Percentiles rank a stretch among this genome's conserved stretches.
These are phyloP conservation scores for Odontothrips loti DNA, from an alignment of 2,888 invertebrate genomes.

Conservation along the genomic window DNA sequence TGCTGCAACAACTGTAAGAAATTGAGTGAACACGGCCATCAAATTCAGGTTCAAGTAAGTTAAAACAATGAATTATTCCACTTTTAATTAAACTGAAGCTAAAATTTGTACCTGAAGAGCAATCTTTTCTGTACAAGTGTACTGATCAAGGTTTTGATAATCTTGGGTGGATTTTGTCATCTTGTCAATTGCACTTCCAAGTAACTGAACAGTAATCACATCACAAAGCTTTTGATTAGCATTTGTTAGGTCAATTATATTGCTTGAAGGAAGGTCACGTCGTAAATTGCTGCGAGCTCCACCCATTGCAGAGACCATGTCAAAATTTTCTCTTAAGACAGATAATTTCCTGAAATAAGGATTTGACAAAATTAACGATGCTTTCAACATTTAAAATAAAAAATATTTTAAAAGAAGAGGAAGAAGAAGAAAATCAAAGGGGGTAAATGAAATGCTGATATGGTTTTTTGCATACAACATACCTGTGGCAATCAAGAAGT, in stretches of 20 bases:
- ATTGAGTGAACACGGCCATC: conserved; percentile 30
- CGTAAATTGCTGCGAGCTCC: conserved; percentile 44
- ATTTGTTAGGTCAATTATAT: conserved; percentile 60
- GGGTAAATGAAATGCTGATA: too few relatives aligned
- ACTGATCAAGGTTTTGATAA: conserved; percentile 36
- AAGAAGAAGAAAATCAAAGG: too few relatives aligned
- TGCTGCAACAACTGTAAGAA: conserved; percentile 44
- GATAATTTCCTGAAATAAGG: conserved; percentile 46
- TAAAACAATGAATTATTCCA: too few relatives aligned
- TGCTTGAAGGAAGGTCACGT: conserved; percentile 52
- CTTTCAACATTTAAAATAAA: not conserved
- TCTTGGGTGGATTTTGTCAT: not conserved
- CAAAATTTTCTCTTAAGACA: conserved; percentile 52
- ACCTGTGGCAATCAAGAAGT: conserved; percentile 60
- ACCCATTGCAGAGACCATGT: conserved; percentile 50
- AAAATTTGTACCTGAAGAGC: conserved; percentile 55
- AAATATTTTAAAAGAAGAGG: not conserved
- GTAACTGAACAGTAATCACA: conserved; percentile 52
- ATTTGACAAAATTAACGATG: conserved; percentile 40
- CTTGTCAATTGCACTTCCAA: conserved; percentile 44
- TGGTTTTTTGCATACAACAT: conserved; percentile 46
- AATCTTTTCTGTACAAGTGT: conserved; percentile 56
- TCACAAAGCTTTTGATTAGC: conserved; percentile 61
- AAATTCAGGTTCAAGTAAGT: too few relatives aligned
- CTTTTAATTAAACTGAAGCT: conserved; percentile 33